Evolutionary conservation across 1,140 invertebrate genomes (phyloP).

Genomic region (Telenomus remus): DNA sequence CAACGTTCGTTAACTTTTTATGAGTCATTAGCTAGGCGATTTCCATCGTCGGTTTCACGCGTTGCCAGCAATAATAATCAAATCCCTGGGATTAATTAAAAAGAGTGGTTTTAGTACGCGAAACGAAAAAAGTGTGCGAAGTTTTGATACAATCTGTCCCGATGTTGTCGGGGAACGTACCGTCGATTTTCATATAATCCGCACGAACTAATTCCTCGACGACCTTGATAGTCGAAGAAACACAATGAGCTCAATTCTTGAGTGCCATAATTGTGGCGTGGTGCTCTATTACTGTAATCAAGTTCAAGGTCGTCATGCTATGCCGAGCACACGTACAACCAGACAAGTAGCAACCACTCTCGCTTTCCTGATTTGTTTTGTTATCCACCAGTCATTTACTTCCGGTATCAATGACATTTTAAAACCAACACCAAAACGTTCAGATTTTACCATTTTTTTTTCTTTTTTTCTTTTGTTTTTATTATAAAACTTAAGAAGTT

Average conservation of each 20-base stretch:
- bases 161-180: too few species aligned
- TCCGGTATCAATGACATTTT: conserved; percentile 29
- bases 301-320: conserved; percentile 70
- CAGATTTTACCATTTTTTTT: neutral
- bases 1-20: too few species aligned
- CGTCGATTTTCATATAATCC: conserved; percentile 17
- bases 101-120: too few species aligned
- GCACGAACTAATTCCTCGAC: conserved; percentile 32
- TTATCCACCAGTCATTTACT: conserved; percentile 39
- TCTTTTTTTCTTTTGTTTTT: too few species aligned
- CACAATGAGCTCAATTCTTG: conserved; percentile 47
- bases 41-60: conserved; percentile 13
- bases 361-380: conserved; percentile 43
- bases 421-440: neutral
- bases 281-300: conserved; percentile 59
- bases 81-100: conserved; percentile 5
- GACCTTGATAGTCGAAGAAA: conserved; percentile 48
- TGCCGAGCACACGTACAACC: conserved; percentile 40
- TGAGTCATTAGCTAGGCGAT: neutral
- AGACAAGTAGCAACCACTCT: conserved; percentile 27
- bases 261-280: conserved; percentile 51
- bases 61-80: conserved; percentile 29
- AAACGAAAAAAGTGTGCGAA: too few species aligned
- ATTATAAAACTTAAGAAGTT: too few species aligned
- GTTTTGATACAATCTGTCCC: too few species aligned